A percentile compares a stretch with the other conserved stretches of the same genome.
These are phyloP conservation scores for Caenorhabditis panamensis DNA, from an alignment of 2,888 invertebrate species.

Conservation along the genomic window DNA sequence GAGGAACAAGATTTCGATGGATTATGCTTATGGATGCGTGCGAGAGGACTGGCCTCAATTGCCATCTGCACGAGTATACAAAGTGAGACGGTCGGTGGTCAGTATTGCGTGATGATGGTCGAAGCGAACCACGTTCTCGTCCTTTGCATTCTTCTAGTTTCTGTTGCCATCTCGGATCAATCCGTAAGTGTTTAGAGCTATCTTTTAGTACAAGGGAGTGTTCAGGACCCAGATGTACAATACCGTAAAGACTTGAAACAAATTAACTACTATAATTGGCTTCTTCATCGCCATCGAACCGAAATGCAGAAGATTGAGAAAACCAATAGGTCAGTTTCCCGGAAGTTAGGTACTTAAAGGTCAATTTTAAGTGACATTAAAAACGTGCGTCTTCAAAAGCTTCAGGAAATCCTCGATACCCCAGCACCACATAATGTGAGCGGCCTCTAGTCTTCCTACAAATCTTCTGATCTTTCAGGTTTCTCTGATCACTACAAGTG, in stretches of 20 bases:
- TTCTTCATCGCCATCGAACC: conserved; percentile 57
- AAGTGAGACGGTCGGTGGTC: conserved; percentile 39
- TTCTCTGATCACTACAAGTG: conserved; percentile 38
- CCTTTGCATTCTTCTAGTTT: conserved; percentile 22
- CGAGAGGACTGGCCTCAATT: conserved; percentile 53
- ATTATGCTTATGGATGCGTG: conserved; percentile 54
- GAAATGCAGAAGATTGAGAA: conserved; percentile 55
- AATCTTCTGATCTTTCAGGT: conserved; percentile 48
- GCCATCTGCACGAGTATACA: conserved; percentile 49
- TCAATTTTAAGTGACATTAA: conserved; percentile 33
- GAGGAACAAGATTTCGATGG: conserved; percentile 58
- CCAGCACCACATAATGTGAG: conserved; percentile 49
- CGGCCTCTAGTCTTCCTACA: too few species aligned
- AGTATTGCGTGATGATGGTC: conserved; percentile 50
- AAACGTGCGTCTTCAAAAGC: conserved; percentile 25
- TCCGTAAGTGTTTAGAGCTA: conserved; percentile 12
- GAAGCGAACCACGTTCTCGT: conserved; percentile 32
- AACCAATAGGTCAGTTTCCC: conserved; percentile 42
- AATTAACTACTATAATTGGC: conserved; percentile 60
- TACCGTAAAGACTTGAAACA: conserved; percentile 51
- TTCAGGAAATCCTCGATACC: conserved; percentile 44
- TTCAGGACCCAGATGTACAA: conserved; percentile 26
- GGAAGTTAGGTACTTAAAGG: neutral
- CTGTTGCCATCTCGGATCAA: conserved; percentile 27
- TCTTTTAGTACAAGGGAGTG: neutral